phyloP scores from a whole-genome alignment of 2,888 invertebrate species.

The Flabesymbios commensalis region DNA sequence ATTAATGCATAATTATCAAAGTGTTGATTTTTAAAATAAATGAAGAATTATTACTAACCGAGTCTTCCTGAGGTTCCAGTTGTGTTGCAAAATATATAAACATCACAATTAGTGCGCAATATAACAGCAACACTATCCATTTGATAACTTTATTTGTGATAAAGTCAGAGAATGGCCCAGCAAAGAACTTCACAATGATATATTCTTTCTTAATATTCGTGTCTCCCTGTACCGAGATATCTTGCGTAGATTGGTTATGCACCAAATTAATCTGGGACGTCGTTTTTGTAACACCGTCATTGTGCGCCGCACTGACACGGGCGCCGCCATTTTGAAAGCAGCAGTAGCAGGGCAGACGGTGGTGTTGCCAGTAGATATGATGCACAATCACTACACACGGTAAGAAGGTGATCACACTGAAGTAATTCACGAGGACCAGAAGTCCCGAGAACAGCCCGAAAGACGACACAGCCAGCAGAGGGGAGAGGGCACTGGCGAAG shows the following conservation, averaged over 20 bases:
- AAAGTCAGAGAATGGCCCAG: slow-evolving; percentile 42
- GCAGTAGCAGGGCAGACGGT: slow-evolving; percentile 31
- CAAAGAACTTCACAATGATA: slow-evolving; percentile 22
- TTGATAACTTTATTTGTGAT: slow-evolving; percentile 35
- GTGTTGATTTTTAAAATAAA: too few relatives aligned
- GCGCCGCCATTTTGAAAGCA: neutral
- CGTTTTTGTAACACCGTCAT: neutral
- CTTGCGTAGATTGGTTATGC: too few relatives aligned
- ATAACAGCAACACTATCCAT: slow-evolving; percentile 7
- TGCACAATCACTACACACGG: slow-evolving; percentile 45
- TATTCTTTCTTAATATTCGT: slow-evolving; percentile 15
- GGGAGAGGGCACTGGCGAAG: slow-evolving; percentile 48
- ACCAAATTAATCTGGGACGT: too few relatives aligned
- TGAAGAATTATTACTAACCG: too few relatives aligned
- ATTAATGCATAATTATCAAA: too few relatives aligned
- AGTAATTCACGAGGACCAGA: slow-evolving; percentile 51
- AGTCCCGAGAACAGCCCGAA: slow-evolving; percentile 53
- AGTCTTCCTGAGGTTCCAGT: slow-evolving; percentile 47
- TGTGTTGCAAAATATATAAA: slow-evolving; percentile 42
- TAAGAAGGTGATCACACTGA: slow-evolving; percentile 53
- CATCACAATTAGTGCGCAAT: slow-evolving; percentile 30
- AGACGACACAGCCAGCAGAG: slow-evolving; percentile 45
- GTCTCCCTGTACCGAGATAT: too few relatives aligned
- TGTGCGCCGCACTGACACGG: neutral
- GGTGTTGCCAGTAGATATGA: slow-evolving; percentile 34